Evolutionary conservation across 2,888 invertebrate genomes (phyloP).

Genomic region (Cheilosia scutellata): DNA sequence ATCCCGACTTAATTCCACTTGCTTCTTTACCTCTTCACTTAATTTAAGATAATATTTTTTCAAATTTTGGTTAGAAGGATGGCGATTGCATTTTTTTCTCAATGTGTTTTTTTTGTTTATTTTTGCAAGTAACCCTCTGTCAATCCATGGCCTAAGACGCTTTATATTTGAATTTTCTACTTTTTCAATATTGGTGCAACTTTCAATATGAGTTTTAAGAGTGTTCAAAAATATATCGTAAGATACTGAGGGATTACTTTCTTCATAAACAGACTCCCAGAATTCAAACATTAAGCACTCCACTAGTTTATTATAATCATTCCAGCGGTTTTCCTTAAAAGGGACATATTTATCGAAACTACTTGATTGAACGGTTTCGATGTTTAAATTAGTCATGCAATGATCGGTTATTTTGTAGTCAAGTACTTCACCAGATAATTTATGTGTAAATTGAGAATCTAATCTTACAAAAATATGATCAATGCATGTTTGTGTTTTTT

Average conservation of each 20-base stretch:
- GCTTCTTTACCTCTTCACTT: constrained; percentile 3
- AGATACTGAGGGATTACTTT: constrained; percentile 22
- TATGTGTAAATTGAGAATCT: background rate
- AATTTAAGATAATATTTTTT: background rate
- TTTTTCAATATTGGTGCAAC: background rate
- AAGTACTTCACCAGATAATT: constrained; percentile 18
- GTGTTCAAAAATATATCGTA: constrained; percentile 8
- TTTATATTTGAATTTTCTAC: constrained; percentile 2
- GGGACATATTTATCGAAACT: background rate
- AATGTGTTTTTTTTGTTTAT: background rate
- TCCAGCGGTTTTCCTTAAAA: too few relatives aligned
- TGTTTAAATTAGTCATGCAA: constrained; percentile 15
- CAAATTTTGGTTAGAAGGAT: background rate
- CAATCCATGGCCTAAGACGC: constrained; percentile 39
- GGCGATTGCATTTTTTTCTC: background rate
- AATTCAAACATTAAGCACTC: too few relatives aligned
- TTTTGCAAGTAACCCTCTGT: background rate
- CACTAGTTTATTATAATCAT: too few relatives aligned
- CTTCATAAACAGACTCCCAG: too few relatives aligned
- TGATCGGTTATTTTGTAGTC: constrained; percentile 14
- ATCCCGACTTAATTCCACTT: constrained; percentile 5
- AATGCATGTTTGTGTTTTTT: constrained; percentile 1
- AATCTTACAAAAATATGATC: constrained; percentile 8
- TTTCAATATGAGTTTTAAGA: constrained; percentile 6
- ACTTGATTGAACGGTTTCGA: background rate